Conservation (phyloP, 1,140 invertebrate species). For the Brachionus paranguensis region DNA sequence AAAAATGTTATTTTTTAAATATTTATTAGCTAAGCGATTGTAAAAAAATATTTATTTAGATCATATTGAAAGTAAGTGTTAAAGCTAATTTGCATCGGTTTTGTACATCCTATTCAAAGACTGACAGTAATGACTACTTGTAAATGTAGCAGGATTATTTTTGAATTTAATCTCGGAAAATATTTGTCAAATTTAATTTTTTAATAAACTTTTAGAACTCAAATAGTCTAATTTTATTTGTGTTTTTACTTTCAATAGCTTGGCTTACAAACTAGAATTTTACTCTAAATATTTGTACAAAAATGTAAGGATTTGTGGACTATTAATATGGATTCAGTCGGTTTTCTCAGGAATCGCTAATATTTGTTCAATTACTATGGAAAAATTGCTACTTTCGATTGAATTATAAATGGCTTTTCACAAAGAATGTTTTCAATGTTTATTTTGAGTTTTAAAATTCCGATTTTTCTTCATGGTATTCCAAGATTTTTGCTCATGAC, state of each 20-base stretch:
- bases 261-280: background rate
- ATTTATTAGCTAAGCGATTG: background rate
- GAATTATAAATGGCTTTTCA: background rate
- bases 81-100: background rate
- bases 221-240: background rate
- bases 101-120: background rate
- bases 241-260: background rate
- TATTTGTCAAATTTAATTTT: too few species aligned
- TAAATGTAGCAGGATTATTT: background rate
- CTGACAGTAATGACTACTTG: background rate
- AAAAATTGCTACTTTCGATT: background rate
- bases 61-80: background rate
- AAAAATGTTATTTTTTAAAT: background rate
- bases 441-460: constrained; percentile 26
- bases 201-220: background rate
- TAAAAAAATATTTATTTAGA: background rate
- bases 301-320: background rate
- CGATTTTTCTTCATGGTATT: background rate
- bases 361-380: constrained; percentile 2
- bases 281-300: background rate
- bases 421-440: background rate
- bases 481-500: background rate
- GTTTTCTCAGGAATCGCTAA: constrained; percentile 17
- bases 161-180: too few species aligned
- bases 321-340: background rate